A percentile compares a stretch with the other conserved stretches of the same genome.
These are phyloP conservation scores for Cydia fagiglandana DNA, from an alignment of 1,140 invertebrate species.

Conservation along the genomic window DNA sequence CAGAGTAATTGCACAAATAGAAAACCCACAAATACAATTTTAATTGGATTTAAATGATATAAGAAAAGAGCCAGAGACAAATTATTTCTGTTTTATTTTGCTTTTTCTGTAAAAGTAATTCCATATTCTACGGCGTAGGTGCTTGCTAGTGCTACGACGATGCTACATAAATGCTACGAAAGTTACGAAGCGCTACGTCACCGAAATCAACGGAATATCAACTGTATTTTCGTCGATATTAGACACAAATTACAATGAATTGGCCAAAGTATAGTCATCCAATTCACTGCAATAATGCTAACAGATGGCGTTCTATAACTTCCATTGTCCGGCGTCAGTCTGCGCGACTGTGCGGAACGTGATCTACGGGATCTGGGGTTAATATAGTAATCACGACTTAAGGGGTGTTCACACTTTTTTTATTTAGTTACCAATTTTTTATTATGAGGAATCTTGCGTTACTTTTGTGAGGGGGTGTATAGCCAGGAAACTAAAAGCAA, in stretches of 20 bases:
- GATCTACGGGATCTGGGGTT: conserved; percentile 7
- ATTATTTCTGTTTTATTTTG: neutral
- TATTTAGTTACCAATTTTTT: neutral
- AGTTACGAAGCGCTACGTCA: neutral
- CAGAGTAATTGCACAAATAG: too few species aligned
- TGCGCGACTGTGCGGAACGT: neutral
- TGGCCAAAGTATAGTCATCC: neutral
- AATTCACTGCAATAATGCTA: neutral
- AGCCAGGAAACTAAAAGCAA: too few species aligned
- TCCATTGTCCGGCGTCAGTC: conserved; percentile 5
- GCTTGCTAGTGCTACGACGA: neutral
- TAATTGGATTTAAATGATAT: too few species aligned
- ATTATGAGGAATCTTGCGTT: too few species aligned
- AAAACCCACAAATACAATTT: too few species aligned
- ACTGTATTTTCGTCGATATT: neutral
- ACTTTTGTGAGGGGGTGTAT: too few species aligned
- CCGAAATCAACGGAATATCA: neutral
- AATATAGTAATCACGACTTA: neutral
- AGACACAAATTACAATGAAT: neutral
- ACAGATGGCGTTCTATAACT: conserved; percentile 6
- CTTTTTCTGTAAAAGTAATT: neutral
- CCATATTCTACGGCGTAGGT: neutral
- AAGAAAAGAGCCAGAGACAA: neutral
- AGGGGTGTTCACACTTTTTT: neutral
- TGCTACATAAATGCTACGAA: neutral